Evolutionary conservation across 2,797 vertebrate species (phyloP), one percentile per base, ranked within the genome.

Genomic region (Enteromius paludinosus): DNA sequence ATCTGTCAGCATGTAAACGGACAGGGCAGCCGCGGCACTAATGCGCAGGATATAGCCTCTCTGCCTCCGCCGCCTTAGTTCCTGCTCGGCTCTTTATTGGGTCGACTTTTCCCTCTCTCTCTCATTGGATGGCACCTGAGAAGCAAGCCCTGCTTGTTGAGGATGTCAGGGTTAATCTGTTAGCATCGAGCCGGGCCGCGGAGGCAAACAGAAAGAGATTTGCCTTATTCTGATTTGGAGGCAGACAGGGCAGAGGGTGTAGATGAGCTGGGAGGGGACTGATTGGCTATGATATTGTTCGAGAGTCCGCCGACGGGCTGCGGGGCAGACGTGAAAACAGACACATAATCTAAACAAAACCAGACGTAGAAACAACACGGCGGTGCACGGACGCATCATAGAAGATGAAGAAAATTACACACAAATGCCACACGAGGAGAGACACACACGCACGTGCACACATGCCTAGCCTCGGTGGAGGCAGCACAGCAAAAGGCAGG

Each of bases 401-500:
- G 62, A 80, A 78, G 59, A 72, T 73, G 62, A 59, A 66, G 73
- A 75, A 85, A 83, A 75, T 75, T 75, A 75, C 72, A 64, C 61
- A 65, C 61, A 49, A 49, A 47, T 3, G 65, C n/a, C 18, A 0
- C 54, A 38, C 5, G 61, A 72, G 78, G 71, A 54, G 35, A 77
- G 52, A 81, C 28, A 79, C 59, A 65, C 69, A 79, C 25, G 76
- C 61, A 56, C 68, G 78, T 23, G 77, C 61, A 62, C 65, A 81
- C 73, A 71, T 17, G 10, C 68, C 81, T 74, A 47, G 77, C 61
- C 30, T 41, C 12, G 92, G 94, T 92, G 89, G 92, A 93, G 92
- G 93, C 86, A 93, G 94, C 92, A 93, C 94, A 95, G 96, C 96
- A 96, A 96, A 97, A 96, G 94, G 93, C 94, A 91, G 94, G 81